Base-by-base conservation (phyloP, 2,113 vertebrate species). In the Uria aalge region DNA sequence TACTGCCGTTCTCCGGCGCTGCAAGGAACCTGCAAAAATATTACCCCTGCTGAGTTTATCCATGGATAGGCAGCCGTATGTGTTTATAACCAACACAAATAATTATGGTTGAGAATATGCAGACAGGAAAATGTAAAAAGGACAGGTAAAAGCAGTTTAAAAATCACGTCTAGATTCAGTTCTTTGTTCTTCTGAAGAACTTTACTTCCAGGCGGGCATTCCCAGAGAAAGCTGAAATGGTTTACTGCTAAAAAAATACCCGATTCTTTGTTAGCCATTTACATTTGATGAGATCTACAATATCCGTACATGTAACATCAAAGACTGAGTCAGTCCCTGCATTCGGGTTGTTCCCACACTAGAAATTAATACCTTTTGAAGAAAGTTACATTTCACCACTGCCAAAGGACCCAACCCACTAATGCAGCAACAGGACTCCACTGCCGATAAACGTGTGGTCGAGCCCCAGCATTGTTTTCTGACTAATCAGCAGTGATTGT, bases 391-490 rank as follows among this genome's bases (percentile, higher is more conserved):
- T 55, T 36, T 92, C 76, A 67, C 15, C 7, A 19, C 57, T 59
- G 66, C 43, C 30, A 32, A 53, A 85, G 14, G 29, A 79, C 11
- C 30, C 34, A 53, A 24, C 38, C 38, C 12, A 34, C 17, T 47
- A 68, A 53, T 9, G 47, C 23, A 67, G 63, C 50, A 92, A 45
- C 17, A 29, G 45, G 69, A n/a, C 22, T 76, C 41, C 41, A 22
- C 52, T 21, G 32, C 0, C 0, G 34, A 59, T 48, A 71, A 75
- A 67, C 5, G 47, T 2, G 13, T 34, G 21, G 4, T 27, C 2
- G 5, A 79, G 22, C 24, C 9, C 13, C 40, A 79, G 0, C n/a
- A 40, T 19, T 63, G 12, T 26, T 87, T 89, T 55, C 26, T 79
- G 66, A 56, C 43, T 40, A 43, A 76, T 38, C 23, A 26, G 26